A percentile compares a stretch with the other conserved stretches of the same genome.
phyloP scores from a whole-genome alignment of 2,888 invertebrate species.

The Platycheirus albimanus region DNA sequence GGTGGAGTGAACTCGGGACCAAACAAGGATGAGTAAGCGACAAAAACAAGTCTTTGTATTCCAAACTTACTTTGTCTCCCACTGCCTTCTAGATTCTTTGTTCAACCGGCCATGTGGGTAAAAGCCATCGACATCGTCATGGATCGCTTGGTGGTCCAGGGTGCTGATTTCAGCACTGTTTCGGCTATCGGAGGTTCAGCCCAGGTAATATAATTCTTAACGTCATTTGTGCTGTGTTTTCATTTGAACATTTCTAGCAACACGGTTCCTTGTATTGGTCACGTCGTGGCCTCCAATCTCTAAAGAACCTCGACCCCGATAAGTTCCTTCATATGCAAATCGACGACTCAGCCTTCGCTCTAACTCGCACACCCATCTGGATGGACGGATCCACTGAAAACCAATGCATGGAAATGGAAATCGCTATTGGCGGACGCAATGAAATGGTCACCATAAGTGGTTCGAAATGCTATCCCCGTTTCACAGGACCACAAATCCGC shows the following conservation, averaged over 20 bases:
- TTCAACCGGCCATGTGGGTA: slow-evolving; percentile 96
- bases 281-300: slow-evolving; percentile 86
- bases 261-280: slow-evolving; percentile 99
- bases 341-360: slow-evolving; percentile 88
- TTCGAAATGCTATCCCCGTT: slow-evolving; percentile 84
- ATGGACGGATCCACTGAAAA: slow-evolving; percentile 89
- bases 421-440: slow-evolving; percentile 87
- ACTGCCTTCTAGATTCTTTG: slow-evolving; percentile 86
- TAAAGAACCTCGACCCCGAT: slow-evolving; percentile 87
- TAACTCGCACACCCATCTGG: slow-evolving; percentile 95
- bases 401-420: slow-evolving; percentile 87
- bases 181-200: slow-evolving; percentile 94
- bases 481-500: slow-evolving; percentile 96
- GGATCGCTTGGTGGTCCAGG: slow-evolving; percentile 90
- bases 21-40: slow-evolving; percentile 81
- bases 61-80: background rate
- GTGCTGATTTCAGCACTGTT: slow-evolving; percentile 93
- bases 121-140: slow-evolving; percentile 96
- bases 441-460: slow-evolving; percentile 81
- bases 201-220: slow-evolving; percentile 86
- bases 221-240: background rate
- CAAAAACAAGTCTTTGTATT: background rate
- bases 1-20: slow-evolving; percentile 85
- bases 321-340: slow-evolving; percentile 93
- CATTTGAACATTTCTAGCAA: slow-evolving; percentile 86